A percentile compares a stretch with the other conserved stretches of the same genome.
Evolutionary conservation across 2,888 invertebrate genomes (phyloP).

Genomic region (Platynereis dumerilii): DNA sequence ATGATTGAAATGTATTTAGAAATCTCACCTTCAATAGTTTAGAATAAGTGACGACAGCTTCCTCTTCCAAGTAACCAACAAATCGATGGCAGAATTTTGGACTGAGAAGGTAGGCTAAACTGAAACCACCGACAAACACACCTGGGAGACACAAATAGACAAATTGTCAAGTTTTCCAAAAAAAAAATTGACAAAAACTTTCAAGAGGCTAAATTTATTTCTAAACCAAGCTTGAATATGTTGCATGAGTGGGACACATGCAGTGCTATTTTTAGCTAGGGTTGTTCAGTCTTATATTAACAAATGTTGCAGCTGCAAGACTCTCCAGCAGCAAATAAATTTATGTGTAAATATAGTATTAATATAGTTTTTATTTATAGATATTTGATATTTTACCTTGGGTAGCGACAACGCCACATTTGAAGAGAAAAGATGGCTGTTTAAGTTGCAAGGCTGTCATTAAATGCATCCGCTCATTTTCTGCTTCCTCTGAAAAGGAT

Average conservation of each 20-base stretch:
- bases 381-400: conserved; percentile 53
- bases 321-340: too few relatives aligned
- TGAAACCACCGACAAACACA: conserved; percentile 55
- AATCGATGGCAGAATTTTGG: conserved; percentile 60
- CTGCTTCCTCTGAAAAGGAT: conserved; percentile 55
- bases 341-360: too few relatives aligned
- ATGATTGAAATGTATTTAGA: too few relatives aligned
- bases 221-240: too few relatives aligned
- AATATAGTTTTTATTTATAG: too few relatives aligned
- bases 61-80: conserved; percentile 63
- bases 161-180: neutral
- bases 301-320: too few relatives aligned
- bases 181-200: too few relatives aligned
- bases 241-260: too few relatives aligned
- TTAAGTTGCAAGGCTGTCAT: conserved; percentile 58
- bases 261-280: too few relatives aligned
- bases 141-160: conserved; percentile 38
- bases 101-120: conserved; percentile 52
- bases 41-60: conserved; percentile 61
- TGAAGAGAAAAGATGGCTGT: conserved; percentile 52
- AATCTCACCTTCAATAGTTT: conserved; percentile 51
- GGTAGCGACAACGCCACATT: conserved; percentile 50
- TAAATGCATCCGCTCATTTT: conserved; percentile 63
- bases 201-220: too few relatives aligned
- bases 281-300: too few relatives aligned